Conservation (phyloP, 2,888 invertebrate genomes). For the Ischnus inquisitorius region DNA sequence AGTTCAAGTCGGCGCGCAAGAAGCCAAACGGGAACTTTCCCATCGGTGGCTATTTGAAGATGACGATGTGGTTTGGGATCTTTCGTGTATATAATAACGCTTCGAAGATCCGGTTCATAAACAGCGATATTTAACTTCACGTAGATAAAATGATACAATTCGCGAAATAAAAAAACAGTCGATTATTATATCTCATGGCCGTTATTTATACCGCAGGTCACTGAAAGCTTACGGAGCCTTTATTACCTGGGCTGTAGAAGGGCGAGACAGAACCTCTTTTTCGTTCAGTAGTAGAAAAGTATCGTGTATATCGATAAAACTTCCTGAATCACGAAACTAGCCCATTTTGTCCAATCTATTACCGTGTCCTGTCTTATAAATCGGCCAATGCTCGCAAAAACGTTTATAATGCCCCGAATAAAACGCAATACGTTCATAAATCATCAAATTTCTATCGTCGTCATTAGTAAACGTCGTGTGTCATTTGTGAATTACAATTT, state of each 20-base stretch:
- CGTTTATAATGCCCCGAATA: not conserved
- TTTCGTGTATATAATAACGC: not conserved
- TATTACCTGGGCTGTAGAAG: too few species aligned
- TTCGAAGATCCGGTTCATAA: constrained; percentile 14
- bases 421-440: too few species aligned
- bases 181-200: too few species aligned
- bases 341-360: too few species aligned
- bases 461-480: not conserved
- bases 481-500: not conserved
- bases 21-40: constrained; percentile 74
- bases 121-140: constrained; percentile 10
- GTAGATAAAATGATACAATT: constrained; percentile 3
- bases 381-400: too few species aligned
- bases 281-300: too few species aligned
- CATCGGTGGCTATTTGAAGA: constrained; percentile 40
- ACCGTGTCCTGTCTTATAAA: too few species aligned
- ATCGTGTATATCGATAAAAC: too few species aligned
- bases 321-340: too few species aligned
- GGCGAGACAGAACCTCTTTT: too few species aligned
- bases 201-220: too few species aligned
- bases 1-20: constrained; percentile 71
- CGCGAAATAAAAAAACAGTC: not conserved
- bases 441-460: not conserved
- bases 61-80: constrained; percentile 15
- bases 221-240: too few species aligned